These are phyloP conservation scores for Drosophila robusta DNA, from an alignment of 2,888 invertebrate species.

Conservation along the genomic window DNA sequence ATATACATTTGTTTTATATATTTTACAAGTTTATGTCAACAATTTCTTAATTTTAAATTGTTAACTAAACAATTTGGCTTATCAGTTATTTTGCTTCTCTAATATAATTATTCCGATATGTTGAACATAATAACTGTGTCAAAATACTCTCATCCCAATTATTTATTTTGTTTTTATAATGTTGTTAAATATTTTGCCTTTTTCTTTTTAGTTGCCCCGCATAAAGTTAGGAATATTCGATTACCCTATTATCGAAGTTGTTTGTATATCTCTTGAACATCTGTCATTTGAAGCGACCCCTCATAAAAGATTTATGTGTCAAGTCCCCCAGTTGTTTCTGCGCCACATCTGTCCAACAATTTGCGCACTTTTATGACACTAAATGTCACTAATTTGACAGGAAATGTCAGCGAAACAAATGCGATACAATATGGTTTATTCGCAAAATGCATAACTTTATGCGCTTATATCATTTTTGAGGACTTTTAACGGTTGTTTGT, in stretches of 20 bases:
- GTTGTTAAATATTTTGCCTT: not conserved
- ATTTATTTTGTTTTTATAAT: not conserved
- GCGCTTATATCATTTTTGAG: constrained; percentile 26
- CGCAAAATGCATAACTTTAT: constrained; percentile 44
- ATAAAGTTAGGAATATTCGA: constrained; percentile 5
- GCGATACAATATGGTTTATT: constrained; percentile 42
- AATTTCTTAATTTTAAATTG: too few species aligned
- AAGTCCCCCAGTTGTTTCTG: constrained; percentile 15
- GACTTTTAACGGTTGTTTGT: constrained; percentile 49
- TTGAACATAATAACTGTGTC: too few species aligned
- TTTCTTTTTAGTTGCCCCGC: not conserved
- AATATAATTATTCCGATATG: too few species aligned
- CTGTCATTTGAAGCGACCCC: constrained; percentile 26
- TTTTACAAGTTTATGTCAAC: too few species aligned
- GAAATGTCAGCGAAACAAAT: constrained; percentile 63
- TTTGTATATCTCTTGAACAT: constrained; percentile 15
- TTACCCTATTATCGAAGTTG: constrained; percentile 33
- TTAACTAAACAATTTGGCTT: too few species aligned
- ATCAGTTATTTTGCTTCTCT: too few species aligned
- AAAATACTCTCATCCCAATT: not conserved
- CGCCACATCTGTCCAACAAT: constrained; percentile 41
- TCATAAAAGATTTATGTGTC: not conserved
- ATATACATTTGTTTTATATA: too few species aligned
- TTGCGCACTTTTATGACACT: constrained; percentile 62
- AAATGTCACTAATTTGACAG: constrained; percentile 72